phyloP scores from a whole-genome alignment of 2,113 vertebrate genomes.

The Brienomyrus brachyistius region DNA sequence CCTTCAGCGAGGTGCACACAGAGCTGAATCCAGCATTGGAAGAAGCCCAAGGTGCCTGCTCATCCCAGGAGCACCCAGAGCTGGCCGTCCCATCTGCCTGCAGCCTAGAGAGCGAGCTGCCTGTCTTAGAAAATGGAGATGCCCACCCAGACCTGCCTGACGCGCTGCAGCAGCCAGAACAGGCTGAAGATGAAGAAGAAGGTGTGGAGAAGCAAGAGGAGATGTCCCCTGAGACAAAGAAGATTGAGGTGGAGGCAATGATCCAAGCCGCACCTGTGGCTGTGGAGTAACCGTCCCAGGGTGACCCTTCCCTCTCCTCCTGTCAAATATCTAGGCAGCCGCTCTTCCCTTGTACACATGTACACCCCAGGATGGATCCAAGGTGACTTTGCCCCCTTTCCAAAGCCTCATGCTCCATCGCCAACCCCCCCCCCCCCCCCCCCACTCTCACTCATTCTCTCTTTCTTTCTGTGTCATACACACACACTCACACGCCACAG shows the following conservation, averaged over 20 bases:
- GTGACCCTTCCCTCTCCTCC: not conserved
- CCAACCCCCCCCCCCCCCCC: not conserved
- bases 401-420: not conserved
- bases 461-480: not conserved
- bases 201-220: constrained; percentile 16
- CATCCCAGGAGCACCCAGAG: constrained; percentile 41
- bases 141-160: constrained; percentile 40
- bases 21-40: constrained; percentile 40
- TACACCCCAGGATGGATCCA: not conserved
- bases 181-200: constrained; percentile 35
- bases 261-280: constrained; percentile 32
- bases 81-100: constrained; percentile 30
- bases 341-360: not conserved
- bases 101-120: constrained; percentile 60
- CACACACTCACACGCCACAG: not conserved
- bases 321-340: not conserved
- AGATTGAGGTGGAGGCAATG: constrained; percentile 33
- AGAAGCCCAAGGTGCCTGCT: constrained; percentile 32
- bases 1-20: constrained; percentile 42
- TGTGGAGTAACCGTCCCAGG: constrained; percentile 56
- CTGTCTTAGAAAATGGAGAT: constrained; percentile 53
- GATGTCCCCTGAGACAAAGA: not conserved
- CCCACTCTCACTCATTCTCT: no score
- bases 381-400: not conserved
- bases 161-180: constrained; percentile 38